phyloP scores from a whole-genome alignment of 2,888 invertebrate genomes.

The Xanthorhoe spadicearia region DNA sequence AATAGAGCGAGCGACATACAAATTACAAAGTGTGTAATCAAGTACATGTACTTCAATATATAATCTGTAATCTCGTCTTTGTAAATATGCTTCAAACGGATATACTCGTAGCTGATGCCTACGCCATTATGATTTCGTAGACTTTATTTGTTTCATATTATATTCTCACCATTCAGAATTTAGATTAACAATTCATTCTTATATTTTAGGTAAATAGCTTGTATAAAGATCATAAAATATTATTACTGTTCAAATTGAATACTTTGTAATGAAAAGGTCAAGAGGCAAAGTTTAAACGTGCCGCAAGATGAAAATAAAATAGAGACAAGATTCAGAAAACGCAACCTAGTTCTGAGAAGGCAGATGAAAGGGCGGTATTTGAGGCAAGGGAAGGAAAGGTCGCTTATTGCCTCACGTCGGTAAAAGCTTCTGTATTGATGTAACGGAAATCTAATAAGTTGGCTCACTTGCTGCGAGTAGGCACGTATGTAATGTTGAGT shows the following conservation, averaged over 20 bases:
- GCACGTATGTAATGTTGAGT: slow-evolving; percentile 30
- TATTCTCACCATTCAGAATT: neutral
- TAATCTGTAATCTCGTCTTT: slow-evolving; percentile 1
- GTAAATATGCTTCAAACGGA: no score
- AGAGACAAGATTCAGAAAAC: slow-evolving; percentile 39
- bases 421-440: slow-evolving; percentile 58
- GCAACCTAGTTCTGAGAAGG: slow-evolving; percentile 33
- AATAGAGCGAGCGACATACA: slow-evolving; percentile 9
- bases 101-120: neutral
- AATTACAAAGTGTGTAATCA: slow-evolving; percentile 8
- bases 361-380: slow-evolving; percentile 40
- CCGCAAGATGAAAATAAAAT: slow-evolving; percentile 26
- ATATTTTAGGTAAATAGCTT: neutral
- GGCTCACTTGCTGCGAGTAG: slow-evolving; percentile 17
- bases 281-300: slow-evolving; percentile 18
- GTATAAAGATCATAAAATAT: neutral
- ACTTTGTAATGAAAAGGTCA: neutral
- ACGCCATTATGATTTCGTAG: neutral
- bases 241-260: neutral
- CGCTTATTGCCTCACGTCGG: slow-evolving; percentile 62
- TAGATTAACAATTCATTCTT: neutral
- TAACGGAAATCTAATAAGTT: slow-evolving; percentile 63
- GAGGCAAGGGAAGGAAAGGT: slow-evolving; percentile 46
- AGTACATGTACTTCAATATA: neutral
- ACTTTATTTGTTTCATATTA: neutral